Conservation (phyloP, 1,140 invertebrate species). For the Melanaphis sacchari region DNA sequence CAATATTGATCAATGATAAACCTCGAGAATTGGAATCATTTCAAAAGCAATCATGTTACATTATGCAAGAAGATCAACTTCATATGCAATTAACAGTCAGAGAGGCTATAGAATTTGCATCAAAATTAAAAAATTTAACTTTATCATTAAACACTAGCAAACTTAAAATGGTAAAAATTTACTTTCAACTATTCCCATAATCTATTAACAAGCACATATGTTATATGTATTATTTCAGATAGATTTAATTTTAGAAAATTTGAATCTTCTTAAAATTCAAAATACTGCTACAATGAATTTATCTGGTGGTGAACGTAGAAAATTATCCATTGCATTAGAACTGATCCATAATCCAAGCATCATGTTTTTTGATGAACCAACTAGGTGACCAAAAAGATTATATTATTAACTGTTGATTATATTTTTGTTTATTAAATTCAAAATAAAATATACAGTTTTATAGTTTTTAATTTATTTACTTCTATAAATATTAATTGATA, state of each 20-base stretch:
- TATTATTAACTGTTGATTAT: not conserved
- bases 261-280: slow-evolving; percentile 61
- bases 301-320: slow-evolving; percentile 87
- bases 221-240: slow-evolving; percentile 53
- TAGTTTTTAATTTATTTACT: not conserved
- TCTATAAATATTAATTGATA: not conserved
- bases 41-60: slow-evolving; percentile 83
- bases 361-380: slow-evolving; percentile 93
- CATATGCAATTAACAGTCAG: slow-evolving; percentile 79
- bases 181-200: not conserved
- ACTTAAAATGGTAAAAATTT: slow-evolving; percentile 48
- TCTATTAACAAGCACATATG: not conserved
- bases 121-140: slow-evolving; percentile 81
- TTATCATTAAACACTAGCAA: slow-evolving; percentile 39
- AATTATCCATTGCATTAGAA: slow-evolving; percentile 86
- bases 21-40: slow-evolving; percentile 63
- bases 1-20: slow-evolving; percentile 49
- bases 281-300: slow-evolving; percentile 76
- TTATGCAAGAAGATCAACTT: slow-evolving; percentile 87
- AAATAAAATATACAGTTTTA: not conserved
- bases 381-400: slow-evolving; percentile 71
- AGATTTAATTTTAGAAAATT: slow-evolving; percentile 56
- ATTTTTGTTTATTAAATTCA: not conserved
- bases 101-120: slow-evolving; percentile 84
- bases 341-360: slow-evolving; percentile 87